A percentile compares a stretch with the other conserved stretches of the same genome.
These are phyloP conservation scores for Pteria penguin DNA, from an alignment of 2,888 invertebrate species.

Conservation along the genomic window DNA sequence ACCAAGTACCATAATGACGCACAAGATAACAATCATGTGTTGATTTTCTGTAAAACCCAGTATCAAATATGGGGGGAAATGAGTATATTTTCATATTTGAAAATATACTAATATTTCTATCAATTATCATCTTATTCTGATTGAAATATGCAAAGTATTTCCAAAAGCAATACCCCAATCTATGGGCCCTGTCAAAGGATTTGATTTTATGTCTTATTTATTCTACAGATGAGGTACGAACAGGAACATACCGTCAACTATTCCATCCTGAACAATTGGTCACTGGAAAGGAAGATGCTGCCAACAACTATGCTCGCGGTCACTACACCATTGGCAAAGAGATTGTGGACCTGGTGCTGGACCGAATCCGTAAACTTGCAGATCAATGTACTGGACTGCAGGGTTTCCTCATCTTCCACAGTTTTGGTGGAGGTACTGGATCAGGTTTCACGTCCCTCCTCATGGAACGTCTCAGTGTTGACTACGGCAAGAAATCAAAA, in stretches of 20 bases:
- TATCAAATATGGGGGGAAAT: too few species aligned
- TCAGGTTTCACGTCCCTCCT: constrained; percentile 81
- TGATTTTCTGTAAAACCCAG: too few species aligned
- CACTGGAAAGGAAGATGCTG: constrained; percentile 97
- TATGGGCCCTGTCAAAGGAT: too few species aligned
- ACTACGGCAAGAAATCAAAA: constrained; percentile 25
- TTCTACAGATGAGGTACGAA: constrained; percentile 78
- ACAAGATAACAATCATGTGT: too few species aligned
- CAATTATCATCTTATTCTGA: too few species aligned
- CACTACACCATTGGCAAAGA: constrained; percentile 97
- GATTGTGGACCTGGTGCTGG: constrained; percentile 87
- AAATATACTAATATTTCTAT: too few species aligned
- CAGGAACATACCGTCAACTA: constrained; percentile 89
- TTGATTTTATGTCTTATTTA: not conserved
- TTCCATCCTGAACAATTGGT: constrained; percentile 98
- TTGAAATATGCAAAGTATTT: too few species aligned
- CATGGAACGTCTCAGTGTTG: constrained; percentile 31
- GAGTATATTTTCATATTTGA: too few species aligned
- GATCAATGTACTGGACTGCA: constrained; percentile 77
- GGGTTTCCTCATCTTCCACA: constrained; percentile 65
- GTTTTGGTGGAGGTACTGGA: constrained; percentile 18
- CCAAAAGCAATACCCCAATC: too few species aligned
- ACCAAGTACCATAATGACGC: too few species aligned
- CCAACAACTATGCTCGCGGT: constrained; percentile 98
- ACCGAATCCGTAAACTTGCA: constrained; percentile 85